phyloP scores from a whole-genome alignment of 2,888 invertebrate genomes.

The Athetis lepigone region DNA sequence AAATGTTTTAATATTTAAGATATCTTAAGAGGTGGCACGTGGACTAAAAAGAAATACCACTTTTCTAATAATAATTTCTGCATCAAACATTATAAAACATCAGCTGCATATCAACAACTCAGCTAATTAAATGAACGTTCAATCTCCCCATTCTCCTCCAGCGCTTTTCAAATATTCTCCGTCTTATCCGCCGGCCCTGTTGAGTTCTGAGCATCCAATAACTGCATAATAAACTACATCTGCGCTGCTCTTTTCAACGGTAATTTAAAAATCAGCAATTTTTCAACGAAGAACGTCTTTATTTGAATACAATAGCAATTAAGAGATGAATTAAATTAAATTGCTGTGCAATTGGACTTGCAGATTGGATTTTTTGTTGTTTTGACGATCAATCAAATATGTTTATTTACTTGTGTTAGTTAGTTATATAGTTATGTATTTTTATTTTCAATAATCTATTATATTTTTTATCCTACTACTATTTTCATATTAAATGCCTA shows the following conservation, averaged over 20 bases:
- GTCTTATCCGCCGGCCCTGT: neutral
- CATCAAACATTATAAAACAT: no score
- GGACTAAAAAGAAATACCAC: no score
- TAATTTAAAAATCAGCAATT: constrained; percentile 14
- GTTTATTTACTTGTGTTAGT: no score
- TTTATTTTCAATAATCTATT: no score
- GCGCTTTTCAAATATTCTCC: neutral
- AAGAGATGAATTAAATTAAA: neutral
- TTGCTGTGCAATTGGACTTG: neutral
- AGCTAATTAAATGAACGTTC: neutral
- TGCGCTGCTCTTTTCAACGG: constrained; percentile 2
- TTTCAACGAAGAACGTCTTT: neutral
- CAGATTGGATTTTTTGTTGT: no score
- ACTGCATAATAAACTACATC: constrained; percentile 40
- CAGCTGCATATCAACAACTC: neutral
- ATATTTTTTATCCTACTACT: no score
- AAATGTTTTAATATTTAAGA: no score
- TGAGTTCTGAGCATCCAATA: constrained; percentile 29
- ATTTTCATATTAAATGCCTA: no score
- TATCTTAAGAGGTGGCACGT: no score
- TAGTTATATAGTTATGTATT: no score
- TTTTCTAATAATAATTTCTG: no score
- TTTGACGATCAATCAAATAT: no score
- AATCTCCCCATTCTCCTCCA: neutral
- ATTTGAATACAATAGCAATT: neutral